Conservation (phyloP, 2,113 vertebrate genomes). For the Paratilapia polleni region DNA sequence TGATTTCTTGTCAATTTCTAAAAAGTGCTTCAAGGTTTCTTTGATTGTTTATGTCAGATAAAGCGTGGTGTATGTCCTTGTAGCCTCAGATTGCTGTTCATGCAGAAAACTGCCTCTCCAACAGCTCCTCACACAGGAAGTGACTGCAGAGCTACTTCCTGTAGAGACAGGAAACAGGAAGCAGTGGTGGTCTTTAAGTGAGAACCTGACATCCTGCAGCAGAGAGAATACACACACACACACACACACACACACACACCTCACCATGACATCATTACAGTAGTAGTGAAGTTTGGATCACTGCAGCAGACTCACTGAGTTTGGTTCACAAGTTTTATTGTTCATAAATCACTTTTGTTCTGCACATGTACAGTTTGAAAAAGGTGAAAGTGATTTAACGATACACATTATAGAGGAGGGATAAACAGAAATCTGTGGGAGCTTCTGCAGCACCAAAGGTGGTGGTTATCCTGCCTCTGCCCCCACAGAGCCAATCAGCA, state of each 20-base stretch:
- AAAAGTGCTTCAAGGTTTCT: background rate
- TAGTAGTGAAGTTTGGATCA: background rate
- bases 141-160: conserved; percentile 75
- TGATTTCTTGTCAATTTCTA: background rate
- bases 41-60: background rate
- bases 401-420: no score
- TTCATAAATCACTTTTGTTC: background rate
- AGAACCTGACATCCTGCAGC: conserved; percentile 59
- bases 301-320: background rate
- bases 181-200: conserved; percentile 65
- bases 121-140: conserved; percentile 69
- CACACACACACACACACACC: background rate
- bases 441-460: background rate
- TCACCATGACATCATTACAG: conserved; percentile 3
- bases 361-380: background rate
- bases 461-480: no score
- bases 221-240: conserved; percentile 2
- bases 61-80: background rate
- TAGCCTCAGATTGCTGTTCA: background rate
- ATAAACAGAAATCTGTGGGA: background rate
- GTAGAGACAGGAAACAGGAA: conserved; percentile 78
- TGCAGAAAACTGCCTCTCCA: background rate
- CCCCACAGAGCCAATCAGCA: no score
- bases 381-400: background rate
- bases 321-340: background rate